Percentiles rank a stretch among this genome's conserved stretches.
These are phyloP conservation scores for Tachina fera DNA, from an alignment of 2,888 invertebrate genomes.

Conservation along the genomic window DNA sequence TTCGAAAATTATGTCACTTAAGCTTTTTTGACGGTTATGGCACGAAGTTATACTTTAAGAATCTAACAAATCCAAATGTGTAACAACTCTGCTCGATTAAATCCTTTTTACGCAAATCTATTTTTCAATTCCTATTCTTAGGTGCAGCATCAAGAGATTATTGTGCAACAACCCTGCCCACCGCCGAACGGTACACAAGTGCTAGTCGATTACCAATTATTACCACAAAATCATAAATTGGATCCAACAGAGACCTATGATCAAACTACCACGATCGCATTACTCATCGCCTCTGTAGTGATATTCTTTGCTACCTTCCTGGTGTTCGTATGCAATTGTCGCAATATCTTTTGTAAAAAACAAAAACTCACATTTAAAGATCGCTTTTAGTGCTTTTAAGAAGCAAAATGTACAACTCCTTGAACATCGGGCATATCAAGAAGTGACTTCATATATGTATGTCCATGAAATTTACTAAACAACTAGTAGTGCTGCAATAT, in stretches of 20 bases:
- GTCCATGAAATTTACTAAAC: constrained; percentile 15
- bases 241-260: constrained; percentile 84
- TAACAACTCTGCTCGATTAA: no score
- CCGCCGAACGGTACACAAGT: constrained; percentile 91
- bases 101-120: no score
- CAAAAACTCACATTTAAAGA: constrained; percentile 68
- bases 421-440: background rate
- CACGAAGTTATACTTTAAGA: no score
- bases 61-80: no score
- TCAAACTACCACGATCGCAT: constrained; percentile 85
- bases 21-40: no score
- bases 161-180: constrained; percentile 92
- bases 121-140: constrained; percentile 77
- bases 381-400: constrained; percentile 33
- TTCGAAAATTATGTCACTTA: no score
- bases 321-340: constrained; percentile 85
- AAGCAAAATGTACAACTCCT: background rate
- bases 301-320: constrained; percentile 86
- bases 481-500: constrained; percentile 69
- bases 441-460: constrained; percentile 15
- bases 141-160: constrained; percentile 93
- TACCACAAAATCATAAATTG: constrained; percentile 84
- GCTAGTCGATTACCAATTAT: constrained; percentile 84
- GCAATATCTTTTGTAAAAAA: constrained; percentile 78
- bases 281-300: constrained; percentile 86